phyloP scores from a whole-genome alignment of 1,140 invertebrate species.

The Trichonephila clavipes region DNA sequence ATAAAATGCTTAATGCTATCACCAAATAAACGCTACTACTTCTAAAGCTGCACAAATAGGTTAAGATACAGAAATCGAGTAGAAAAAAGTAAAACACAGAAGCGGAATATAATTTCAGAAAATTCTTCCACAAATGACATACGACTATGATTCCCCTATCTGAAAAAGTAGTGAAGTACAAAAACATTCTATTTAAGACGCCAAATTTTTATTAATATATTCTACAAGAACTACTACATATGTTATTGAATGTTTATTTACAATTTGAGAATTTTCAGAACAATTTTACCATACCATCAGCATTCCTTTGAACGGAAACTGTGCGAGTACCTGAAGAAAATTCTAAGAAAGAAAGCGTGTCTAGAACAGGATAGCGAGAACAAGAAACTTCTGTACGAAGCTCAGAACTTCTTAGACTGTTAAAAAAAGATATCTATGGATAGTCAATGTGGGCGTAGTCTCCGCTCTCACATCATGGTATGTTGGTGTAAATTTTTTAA shows the following conservation, averaged over 20 bases:
- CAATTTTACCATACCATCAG: neutral
- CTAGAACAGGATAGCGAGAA: neutral
- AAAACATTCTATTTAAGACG: neutral
- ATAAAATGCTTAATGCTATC: too few relatives aligned
- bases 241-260: neutral
- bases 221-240: neutral
- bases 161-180: neutral
- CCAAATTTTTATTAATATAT: slow-evolving; percentile 3
- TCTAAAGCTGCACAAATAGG: too few relatives aligned
- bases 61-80: neutral
- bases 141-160: too few relatives aligned
- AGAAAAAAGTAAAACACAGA: neutral
- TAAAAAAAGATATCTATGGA: neutral
- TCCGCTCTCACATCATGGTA: slow-evolving; percentile 61
- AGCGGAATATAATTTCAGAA: neutral
- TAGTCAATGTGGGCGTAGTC: slow-evolving; percentile 23
- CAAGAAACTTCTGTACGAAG: neutral
- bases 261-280: neutral
- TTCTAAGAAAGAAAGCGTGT: neutral
- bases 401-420: neutral
- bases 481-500: slow-evolving; percentile 74
- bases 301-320: neutral
- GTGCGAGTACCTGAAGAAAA: neutral
- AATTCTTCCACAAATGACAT: too few relatives aligned
- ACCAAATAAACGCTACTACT: too few relatives aligned